These are phyloP conservation scores for Diabrotica balteata DNA, from an alignment of 2,888 invertebrate species.

Conservation along the genomic window DNA sequence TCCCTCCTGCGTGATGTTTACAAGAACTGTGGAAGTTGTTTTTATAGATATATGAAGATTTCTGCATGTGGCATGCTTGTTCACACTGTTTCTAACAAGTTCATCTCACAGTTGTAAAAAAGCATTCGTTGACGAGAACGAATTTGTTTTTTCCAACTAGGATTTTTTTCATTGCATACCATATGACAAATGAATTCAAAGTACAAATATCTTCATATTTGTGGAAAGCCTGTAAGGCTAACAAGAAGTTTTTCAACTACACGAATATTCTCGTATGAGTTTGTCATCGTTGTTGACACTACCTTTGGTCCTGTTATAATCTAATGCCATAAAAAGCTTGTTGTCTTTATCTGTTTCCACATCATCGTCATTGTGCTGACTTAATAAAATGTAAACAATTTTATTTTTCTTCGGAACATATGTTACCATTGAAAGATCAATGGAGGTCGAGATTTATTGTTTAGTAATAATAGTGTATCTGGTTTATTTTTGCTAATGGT, in stretches of 20 bases:
- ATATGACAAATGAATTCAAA: too few relatives aligned
- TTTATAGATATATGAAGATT: too few relatives aligned
- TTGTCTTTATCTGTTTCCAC: conserved; percentile 7
- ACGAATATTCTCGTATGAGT: conserved; percentile 16
- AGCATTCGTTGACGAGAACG: too few relatives aligned
- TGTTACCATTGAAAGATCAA: conserved; percentile 28
- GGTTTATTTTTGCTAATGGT: conserved; percentile 28
- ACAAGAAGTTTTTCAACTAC: conserved; percentile 25
- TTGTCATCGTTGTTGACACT: conserved; percentile 19
- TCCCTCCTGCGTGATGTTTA: conserved; percentile 13
- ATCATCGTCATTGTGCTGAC: conserved; percentile 26
- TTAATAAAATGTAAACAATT: conserved; percentile 31
- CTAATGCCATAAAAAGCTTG: conserved; percentile 21
- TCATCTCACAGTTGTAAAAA: too few relatives aligned
- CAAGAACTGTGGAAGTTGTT: too few relatives aligned
- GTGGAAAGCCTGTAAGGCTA: conserved; percentile 13
- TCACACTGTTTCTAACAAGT: too few relatives aligned
- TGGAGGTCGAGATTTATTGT: conserved; percentile 14
- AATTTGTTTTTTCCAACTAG: too few relatives aligned
- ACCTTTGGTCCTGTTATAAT: conserved; percentile 5
- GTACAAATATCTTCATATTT: too few relatives aligned
- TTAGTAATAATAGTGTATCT: conserved; percentile 19
- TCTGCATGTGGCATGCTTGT: too few relatives aligned
- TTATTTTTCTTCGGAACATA: conserved; percentile 26
- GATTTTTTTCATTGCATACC: too few relatives aligned